Evolutionary conservation across 64 coral and sea anemone genomes (phyloP).

Genomic region (Montipora sp.): DNA sequence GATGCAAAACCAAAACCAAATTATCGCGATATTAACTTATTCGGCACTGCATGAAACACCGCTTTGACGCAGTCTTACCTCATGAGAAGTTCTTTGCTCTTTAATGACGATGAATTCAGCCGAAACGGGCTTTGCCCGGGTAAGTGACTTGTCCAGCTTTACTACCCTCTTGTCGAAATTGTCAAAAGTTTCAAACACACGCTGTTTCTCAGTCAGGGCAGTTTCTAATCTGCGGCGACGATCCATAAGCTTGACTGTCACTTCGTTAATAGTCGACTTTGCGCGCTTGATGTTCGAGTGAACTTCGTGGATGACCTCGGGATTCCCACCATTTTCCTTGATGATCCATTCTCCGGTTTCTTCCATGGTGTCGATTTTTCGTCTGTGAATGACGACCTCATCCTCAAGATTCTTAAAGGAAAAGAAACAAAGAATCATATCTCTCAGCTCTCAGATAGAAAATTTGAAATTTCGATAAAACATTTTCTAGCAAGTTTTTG

Average conservation of each 20-base stretch:
- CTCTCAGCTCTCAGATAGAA: too few species aligned
- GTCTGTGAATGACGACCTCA: constrained; percentile 88
- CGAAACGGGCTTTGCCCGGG: constrained; percentile 85
- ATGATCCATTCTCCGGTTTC: constrained; percentile 97
- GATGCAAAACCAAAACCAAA: too few species aligned
- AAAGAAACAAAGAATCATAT: too few species aligned
- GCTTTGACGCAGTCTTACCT: constrained; percentile 34
- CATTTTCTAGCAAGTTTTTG: too few species aligned
- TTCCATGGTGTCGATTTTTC: constrained; percentile 95
- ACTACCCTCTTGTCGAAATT: constrained; percentile 75
- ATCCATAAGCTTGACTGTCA: constrained; percentile 81
- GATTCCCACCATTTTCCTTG: constrained; percentile 75
- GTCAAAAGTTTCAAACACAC: constrained; percentile 78
- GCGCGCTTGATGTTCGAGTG: constrained; percentile 82
- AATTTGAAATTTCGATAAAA: too few species aligned
- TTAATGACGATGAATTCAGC: constrained; percentile 84
- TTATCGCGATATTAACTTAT: too few species aligned
- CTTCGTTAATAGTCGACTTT: constrained; percentile 81
- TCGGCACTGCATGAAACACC: too few species aligned
- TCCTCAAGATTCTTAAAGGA: constrained; percentile 84
- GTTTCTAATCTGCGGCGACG: constrained; percentile 87
- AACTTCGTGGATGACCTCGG: constrained; percentile 86
- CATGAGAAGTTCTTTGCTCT: constrained; percentile 75
- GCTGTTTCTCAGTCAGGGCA: constrained; percentile 86
- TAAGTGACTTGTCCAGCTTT: constrained; percentile 73